A percentile compares a stretch with the other conserved stretches of the same genome.
Conservation (phyloP, 2,797 vertebrate genomes). For the Myoxocephalus aenaeus region DNA sequence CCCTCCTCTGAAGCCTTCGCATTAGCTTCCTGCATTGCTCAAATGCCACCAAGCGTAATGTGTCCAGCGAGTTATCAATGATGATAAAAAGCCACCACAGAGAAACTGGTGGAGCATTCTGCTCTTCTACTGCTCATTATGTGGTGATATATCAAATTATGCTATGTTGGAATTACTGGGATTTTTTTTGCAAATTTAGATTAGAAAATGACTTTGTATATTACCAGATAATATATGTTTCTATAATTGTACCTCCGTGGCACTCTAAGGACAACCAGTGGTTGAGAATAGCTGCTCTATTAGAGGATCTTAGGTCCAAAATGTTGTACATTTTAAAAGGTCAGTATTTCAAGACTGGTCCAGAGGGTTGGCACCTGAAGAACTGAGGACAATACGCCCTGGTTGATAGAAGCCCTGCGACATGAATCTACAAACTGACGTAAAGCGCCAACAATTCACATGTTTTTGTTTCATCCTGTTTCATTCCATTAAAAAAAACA, state of each 20-base stretch:
- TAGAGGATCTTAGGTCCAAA: too few species aligned
- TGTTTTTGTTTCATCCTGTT: neutral
- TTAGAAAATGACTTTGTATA: too few species aligned
- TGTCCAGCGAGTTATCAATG: neutral
- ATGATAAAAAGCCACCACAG: neutral
- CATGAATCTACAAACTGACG: neutral
- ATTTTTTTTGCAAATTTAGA: too few species aligned
- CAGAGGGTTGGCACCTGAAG: neutral
- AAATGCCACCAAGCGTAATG: constrained; percentile 25
- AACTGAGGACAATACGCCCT: too few species aligned
- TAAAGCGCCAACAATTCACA: neutral
- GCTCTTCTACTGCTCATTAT: too few species aligned
- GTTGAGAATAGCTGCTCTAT: too few species aligned
- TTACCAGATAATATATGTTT: too few species aligned
- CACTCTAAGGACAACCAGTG: too few species aligned
- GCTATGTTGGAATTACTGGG: too few species aligned
- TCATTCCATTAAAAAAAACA: neutral
- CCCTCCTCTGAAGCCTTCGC: neutral
- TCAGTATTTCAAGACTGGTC: neutral
- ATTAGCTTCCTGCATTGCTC: constrained; percentile 26
- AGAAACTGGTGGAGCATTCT: neutral
- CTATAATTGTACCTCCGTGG: too few species aligned
- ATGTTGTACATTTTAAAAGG: too few species aligned
- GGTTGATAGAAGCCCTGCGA: neutral
- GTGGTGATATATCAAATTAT: neutral